A percentile compares a stretch with the other conserved stretches of the same genome.
Conservation (phyloP, 2,888 invertebrate genomes). For the Salticus scenicus region DNA sequence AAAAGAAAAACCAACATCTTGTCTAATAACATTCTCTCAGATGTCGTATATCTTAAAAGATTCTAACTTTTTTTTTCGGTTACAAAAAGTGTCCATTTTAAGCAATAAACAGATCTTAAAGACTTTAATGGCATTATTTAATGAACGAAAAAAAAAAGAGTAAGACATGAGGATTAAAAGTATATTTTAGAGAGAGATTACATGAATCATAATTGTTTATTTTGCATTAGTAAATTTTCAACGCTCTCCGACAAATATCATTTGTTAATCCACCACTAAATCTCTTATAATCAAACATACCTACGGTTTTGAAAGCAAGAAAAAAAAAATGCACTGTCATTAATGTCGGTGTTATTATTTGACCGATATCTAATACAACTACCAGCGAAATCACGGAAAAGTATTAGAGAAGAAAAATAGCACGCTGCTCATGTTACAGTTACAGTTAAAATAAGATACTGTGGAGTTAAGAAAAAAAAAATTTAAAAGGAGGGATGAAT, state of each 20-base stretch:
- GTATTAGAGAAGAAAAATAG: slow-evolving; percentile 4
- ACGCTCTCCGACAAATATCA: slow-evolving; percentile 45
- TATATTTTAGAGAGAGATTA: slow-evolving; percentile 53
- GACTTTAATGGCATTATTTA: slow-evolving; percentile 55
- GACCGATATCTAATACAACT: slow-evolving; percentile 31
- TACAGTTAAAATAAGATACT: not conserved
- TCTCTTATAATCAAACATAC: slow-evolving; percentile 48
- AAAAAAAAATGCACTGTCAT: slow-evolving; percentile 48
- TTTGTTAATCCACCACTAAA: slow-evolving; percentile 33
- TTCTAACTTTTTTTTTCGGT: slow-evolving; percentile 36
- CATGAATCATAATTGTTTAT: slow-evolving; percentile 48
- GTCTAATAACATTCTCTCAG: slow-evolving; percentile 27
- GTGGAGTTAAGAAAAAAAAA: not conserved
- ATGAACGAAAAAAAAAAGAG: not conserved
- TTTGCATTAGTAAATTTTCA: slow-evolving; percentile 53
- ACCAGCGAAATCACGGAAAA: not conserved
- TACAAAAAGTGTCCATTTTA: slow-evolving; percentile 41
- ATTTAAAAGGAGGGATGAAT: slow-evolving; percentile 29
- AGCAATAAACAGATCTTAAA: slow-evolving; percentile 49
- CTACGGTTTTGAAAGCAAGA: not conserved
- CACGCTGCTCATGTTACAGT: not conserved
- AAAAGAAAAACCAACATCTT: slow-evolving; percentile 21
- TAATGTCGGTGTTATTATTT: slow-evolving; percentile 53
- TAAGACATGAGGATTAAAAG: slow-evolving; percentile 27
- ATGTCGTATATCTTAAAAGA: slow-evolving; percentile 46